Evolutionary conservation across 2,888 invertebrate species (phyloP), one percentile per base, ranked within the genome.

Genomic region (Unio pictorum): DNA sequence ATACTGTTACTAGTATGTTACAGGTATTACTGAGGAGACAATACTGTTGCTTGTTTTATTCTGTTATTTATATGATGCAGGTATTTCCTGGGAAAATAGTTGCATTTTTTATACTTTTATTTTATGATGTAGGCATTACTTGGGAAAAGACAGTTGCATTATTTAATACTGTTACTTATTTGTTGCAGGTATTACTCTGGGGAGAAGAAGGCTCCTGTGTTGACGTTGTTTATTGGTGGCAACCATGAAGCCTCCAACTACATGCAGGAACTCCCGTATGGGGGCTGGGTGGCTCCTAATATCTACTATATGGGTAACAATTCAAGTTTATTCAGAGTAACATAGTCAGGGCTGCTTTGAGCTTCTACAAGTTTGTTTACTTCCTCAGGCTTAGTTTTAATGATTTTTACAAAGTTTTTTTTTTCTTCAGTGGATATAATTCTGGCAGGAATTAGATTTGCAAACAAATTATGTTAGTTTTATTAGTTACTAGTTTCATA

Each of bases 201-300:
- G 11, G 95, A 97, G 89, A 95, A 94, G 87, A 91, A 91, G 73
- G 98, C 98, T 0, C 98, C 98, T 1, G 91, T 97, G 63, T 91
- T 98, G 71, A 99, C 99, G 0, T 91, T 99, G 79, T 98, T 99
- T 87, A 95, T 99, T 86, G 99, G 99, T 18, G 99, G 99, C 5
- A 99, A 99, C 90, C 99, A 99, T 89, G 99, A 99, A 92, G 98
- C 99, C 1, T 97, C 98, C 0, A 98, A 98, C 91, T 96, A 96
- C 90, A 92, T 99, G 67, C 97, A 97, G 69, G 90, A 99, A 89
- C 90, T 99, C 60, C 95, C 98, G 0, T 98, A 97, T 90, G 99
- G 99, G 23, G 99, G 99, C 15, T 99, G 99, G 99, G 97, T 98
- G 0, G 99, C 99, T 0, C 96, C 96, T 0, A 98, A 98, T 87